Percentiles rank a stretch among this genome's conserved stretches.
Evolutionary conservation across 2,888 invertebrate species (phyloP).

Genomic region (Horisme vitalbata): DNA sequence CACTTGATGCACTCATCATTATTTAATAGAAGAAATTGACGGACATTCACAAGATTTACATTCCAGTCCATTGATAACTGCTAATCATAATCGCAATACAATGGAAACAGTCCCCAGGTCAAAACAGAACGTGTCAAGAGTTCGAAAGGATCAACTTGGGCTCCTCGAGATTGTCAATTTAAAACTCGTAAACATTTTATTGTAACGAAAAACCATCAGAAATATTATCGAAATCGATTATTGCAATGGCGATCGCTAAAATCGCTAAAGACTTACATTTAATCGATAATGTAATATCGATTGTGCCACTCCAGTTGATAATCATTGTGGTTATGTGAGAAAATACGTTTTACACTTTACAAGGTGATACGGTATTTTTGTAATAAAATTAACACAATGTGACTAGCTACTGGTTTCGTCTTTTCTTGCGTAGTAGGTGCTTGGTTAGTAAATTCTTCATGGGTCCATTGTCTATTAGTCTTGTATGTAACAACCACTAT

Average conservation of each 20-base stretch:
- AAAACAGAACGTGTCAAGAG: conserved; percentile 64
- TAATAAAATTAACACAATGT: conserved; percentile 36
- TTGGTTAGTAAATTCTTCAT: no score
- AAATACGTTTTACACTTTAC: conserved; percentile 8
- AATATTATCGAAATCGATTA: conserved; percentile 41
- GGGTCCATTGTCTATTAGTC: no score
- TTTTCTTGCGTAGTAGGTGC: no score
- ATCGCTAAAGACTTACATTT: conserved; percentile 29
- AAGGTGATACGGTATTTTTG: conserved; percentile 37
- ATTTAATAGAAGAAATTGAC: no score
- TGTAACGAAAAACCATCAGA: conserved; percentile 46
- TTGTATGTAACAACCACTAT: no score
- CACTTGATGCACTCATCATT: no score
- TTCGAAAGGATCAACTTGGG: conserved; percentile 58
- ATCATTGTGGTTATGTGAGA: conserved; percentile 16
- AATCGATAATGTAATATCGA: conserved; percentile 36
- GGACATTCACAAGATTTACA: no score
- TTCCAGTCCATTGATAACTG: no score
- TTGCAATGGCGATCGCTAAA: conserved; percentile 24
- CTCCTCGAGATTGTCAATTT: conserved; percentile 55
- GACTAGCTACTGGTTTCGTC: conserved; percentile 4
- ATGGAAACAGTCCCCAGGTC: conserved; percentile 59
- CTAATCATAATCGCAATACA: conserved; percentile 15
- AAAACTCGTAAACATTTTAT: conserved; percentile 71
- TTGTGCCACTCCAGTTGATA: conserved; percentile 28